A percentile compares a stretch with the other conserved stretches of the same genome.
Conservation (phyloP, 2,888 invertebrate genomes). For the Latrodectus elegans region DNA sequence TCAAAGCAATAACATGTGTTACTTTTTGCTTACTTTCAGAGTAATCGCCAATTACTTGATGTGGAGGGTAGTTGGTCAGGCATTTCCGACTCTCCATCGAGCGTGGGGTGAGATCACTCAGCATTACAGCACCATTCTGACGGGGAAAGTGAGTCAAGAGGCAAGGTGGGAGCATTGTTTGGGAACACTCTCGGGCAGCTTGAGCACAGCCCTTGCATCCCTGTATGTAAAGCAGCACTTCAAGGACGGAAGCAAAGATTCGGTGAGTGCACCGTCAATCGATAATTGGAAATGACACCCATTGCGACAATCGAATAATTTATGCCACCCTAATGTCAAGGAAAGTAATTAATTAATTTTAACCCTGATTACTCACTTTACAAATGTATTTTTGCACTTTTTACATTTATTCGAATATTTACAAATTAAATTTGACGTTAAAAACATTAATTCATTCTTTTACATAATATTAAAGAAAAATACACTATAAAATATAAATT, state of each 20-base stretch:
- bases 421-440: too few species aligned
- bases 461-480: too few species aligned
- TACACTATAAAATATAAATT: too few species aligned
- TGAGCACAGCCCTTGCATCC: slow-evolving; percentile 76
- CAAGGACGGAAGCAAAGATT: slow-evolving; percentile 87
- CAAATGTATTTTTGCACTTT: too few species aligned
- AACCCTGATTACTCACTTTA: too few species aligned
- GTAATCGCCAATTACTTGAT: slow-evolving; percentile 90
- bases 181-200: slow-evolving; percentile 76
- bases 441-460: too few species aligned
- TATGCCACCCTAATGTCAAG: neutral
- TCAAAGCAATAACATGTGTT: neutral
- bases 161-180: slow-evolving; percentile 94
- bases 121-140: slow-evolving; percentile 86
- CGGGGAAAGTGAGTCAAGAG: slow-evolving; percentile 80
- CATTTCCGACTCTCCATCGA: slow-evolving; percentile 70
- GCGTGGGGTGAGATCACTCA: slow-evolving; percentile 83
- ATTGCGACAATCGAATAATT: neutral
- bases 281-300: neutral
- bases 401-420: too few species aligned
- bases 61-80: slow-evolving; percentile 80
- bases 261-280: slow-evolving; percentile 74
- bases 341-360: neutral
- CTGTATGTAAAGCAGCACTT: slow-evolving; percentile 91
- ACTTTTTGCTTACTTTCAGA: slow-evolving; percentile 74